Evolutionary conservation across 2,797 vertebrate species (phyloP).

Genomic region (Cuniculus paca): DNA sequence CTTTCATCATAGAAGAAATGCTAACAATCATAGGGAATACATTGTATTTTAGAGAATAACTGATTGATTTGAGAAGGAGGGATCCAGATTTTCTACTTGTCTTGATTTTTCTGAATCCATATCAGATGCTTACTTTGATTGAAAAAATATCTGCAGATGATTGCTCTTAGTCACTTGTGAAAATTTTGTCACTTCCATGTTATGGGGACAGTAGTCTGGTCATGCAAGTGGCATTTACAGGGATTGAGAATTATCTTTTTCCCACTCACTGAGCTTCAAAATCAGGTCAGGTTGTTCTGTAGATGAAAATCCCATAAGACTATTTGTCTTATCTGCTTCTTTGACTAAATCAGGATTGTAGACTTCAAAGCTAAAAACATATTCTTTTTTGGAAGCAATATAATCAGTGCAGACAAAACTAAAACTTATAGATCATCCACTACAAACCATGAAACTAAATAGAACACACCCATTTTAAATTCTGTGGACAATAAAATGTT

Average conservation of each 20-base stretch:
- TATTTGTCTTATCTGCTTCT: constrained; percentile 63
- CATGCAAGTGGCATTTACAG: constrained; percentile 47
- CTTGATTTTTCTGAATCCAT: not conserved
- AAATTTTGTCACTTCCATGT: not conserved
- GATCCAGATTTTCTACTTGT: not conserved
- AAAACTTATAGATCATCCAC: constrained; percentile 50
- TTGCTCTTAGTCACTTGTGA: not conserved
- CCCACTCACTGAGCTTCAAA: constrained; percentile 64
- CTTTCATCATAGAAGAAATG: constrained; percentile 13
- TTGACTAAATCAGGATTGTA: constrained; percentile 68
- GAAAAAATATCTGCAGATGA: constrained; percentile 36
- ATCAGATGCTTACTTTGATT: constrained; percentile 22
- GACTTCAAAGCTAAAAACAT: constrained; percentile 71
- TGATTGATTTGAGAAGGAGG: not conserved
- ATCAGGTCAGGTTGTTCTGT: constrained; percentile 74
- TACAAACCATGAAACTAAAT: constrained; percentile 72
- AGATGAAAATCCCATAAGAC: constrained; percentile 68
- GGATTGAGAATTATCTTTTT: constrained; percentile 56
- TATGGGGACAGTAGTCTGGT: not conserved
- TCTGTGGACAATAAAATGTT: constrained; percentile 53
- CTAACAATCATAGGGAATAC: not conserved
- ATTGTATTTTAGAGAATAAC: not conserved
- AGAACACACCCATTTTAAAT: constrained; percentile 68
- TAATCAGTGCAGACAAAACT: constrained; percentile 72
- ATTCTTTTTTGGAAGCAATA: constrained; percentile 44